A percentile compares a stretch with the other conserved stretches of the same genome.
Conservation (phyloP, 2,797 vertebrate species). For the Rhinella marina region DNA sequence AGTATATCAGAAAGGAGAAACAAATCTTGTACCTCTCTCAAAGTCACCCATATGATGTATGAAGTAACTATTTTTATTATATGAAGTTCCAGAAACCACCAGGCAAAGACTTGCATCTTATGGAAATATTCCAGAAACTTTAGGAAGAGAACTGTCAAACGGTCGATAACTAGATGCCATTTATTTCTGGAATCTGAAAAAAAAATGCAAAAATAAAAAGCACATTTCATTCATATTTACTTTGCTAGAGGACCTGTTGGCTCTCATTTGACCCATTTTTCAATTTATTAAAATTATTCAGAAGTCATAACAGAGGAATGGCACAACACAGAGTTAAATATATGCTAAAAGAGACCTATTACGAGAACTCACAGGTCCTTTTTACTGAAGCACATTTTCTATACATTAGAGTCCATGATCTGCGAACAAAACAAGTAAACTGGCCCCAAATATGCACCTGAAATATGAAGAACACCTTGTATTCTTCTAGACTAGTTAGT, state of each 20-base stretch:
- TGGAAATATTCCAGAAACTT: slow-evolving; percentile 97
- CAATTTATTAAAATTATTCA: too few species aligned
- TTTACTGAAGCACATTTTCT: too few species aligned
- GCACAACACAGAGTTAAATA: too few species aligned
- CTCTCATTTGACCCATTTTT: too few species aligned
- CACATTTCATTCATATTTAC: background rate
- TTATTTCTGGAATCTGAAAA: slow-evolving; percentile 90
- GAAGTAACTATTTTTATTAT: slow-evolving; percentile 95
- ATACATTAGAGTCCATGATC: too few species aligned
- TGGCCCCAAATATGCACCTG: too few species aligned
- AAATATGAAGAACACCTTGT: too few species aligned
- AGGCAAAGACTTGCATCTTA: slow-evolving; percentile 94
- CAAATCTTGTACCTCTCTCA: slow-evolving; percentile 84
- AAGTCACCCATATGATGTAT: slow-evolving; percentile 89
- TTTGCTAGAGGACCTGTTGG: background rate
- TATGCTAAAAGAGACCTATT: too few species aligned
- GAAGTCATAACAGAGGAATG: too few species aligned
- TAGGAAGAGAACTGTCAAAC: slow-evolving; percentile 93
- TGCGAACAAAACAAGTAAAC: too few species aligned
- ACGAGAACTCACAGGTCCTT: too few species aligned
- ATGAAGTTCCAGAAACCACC: slow-evolving; percentile 97
- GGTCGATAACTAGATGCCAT: slow-evolving; percentile 96
- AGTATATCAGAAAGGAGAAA: background rate
- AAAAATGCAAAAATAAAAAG: background rate
- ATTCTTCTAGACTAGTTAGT: too few species aligned